Percentiles rank a stretch among this genome's conserved stretches.
Evolutionary conservation across 2,888 invertebrate species (phyloP).

Genomic region (Deladenus siricidicola): DNA sequence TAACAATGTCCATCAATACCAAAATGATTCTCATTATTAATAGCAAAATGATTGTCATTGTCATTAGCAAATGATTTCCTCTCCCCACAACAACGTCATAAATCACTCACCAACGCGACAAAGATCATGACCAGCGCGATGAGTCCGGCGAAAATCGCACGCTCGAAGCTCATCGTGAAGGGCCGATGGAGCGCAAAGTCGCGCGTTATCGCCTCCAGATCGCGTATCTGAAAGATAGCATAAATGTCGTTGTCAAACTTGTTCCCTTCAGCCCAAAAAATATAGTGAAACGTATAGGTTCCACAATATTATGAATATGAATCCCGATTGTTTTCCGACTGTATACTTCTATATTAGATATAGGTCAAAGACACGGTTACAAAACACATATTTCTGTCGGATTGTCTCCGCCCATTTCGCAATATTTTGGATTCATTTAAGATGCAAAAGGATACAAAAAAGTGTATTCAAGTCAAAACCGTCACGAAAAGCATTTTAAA

Average conservation of each 20-base stretch:
- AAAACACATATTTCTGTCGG: too few relatives aligned
- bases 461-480: neutral
- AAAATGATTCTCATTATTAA: too few relatives aligned
- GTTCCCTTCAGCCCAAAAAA: neutral
- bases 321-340: neutral
- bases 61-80: too few relatives aligned
- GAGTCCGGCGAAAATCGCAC: slow-evolving; percentile 15
- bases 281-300: neutral
- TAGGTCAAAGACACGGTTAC: too few relatives aligned
- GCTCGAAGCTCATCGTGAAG: slow-evolving; percentile 13
- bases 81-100: too few relatives aligned
- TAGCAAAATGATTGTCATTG: too few relatives aligned
- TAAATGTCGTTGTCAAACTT: neutral
- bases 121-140: slow-evolving; percentile 21
- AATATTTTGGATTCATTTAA: too few relatives aligned
- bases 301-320: neutral
- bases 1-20: too few relatives aligned
- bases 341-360: neutral
- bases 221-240: neutral
- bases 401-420: too few relatives aligned
- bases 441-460: neutral
- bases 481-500: neutral
- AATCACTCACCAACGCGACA: slow-evolving; percentile 18
- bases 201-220: slow-evolving; percentile 4
- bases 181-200: slow-evolving; percentile 22